Evolutionary conservation across 2,113 vertebrate species (phyloP).

Genomic region (Bagarius yarrelli): DNA sequence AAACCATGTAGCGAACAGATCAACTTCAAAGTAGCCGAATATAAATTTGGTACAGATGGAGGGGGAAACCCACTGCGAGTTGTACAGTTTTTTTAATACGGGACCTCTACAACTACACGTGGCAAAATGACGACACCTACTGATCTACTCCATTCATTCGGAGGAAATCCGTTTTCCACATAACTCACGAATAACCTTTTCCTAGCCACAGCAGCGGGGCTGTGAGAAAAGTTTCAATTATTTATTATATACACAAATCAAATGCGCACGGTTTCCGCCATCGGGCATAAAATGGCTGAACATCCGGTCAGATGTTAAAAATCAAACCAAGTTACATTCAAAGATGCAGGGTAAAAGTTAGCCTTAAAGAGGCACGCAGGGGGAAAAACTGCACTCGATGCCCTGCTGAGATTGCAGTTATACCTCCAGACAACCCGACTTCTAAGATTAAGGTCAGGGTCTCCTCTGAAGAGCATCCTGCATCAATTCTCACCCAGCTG

Average conservation of each 20-base stretch:
- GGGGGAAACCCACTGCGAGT: constrained; percentile 22
- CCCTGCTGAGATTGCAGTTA: constrained; percentile 25
- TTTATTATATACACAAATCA: constrained; percentile 30
- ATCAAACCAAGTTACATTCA: constrained; percentile 68
- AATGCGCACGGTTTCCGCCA: constrained; percentile 48
- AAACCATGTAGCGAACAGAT: constrained; percentile 54
- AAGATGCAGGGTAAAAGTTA: constrained; percentile 50
- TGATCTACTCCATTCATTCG: not conserved
- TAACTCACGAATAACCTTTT: constrained; percentile 11
- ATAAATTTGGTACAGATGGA: constrained; percentile 53
- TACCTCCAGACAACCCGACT: not conserved
- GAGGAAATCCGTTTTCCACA: constrained; percentile 10
- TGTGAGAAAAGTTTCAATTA: constrained; percentile 51
- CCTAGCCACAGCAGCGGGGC: constrained; percentile 19
- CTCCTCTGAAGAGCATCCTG: constrained; percentile 3
- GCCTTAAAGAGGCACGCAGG: constrained; percentile 19
- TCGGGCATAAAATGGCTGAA: constrained; percentile 53
- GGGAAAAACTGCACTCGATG: constrained; percentile 10
- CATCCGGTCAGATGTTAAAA: constrained; percentile 43
- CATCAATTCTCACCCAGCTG: constrained; percentile 23
- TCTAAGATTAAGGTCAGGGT: not conserved
- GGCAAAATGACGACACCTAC: constrained; percentile 4
- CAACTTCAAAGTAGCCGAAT: constrained; percentile 23
- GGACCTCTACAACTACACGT: not conserved
- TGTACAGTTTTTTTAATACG: not conserved